Evolutionary conservation across 2,797 vertebrate species (phyloP), one percentile per base, ranked within the genome.

Genomic region (Sphenodon punctatus): DNA sequence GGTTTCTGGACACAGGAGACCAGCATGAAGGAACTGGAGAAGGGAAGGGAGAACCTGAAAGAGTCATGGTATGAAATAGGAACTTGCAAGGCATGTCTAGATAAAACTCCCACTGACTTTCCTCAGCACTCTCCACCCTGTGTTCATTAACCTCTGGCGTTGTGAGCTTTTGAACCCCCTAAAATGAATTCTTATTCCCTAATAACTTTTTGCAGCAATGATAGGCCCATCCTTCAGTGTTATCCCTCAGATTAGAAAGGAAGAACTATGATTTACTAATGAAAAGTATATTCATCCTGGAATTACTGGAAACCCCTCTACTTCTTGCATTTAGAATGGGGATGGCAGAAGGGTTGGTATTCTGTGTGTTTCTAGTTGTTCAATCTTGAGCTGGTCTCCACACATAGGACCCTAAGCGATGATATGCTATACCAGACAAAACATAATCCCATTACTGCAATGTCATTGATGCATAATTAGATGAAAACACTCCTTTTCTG

Each of bases 211-310:
- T 34, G 39, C 6, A 3, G 11, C 8, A 34, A 45, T 4, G 12
- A 15, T 10, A 42, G 73, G 70, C 7, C 32, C 67, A 4, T 65
- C 45, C 41, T 78, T 69, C 4, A 30, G 34, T n/a, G n/a, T n/a
- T n/a, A n/a, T n/a, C n/a, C n/a, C n/a, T n/a, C n/a, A n/a, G n/a
- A n/a, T n/a, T n/a, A n/a, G n/a, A n/a, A n/a, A n/a, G n/a, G n/a
- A n/a, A n/a, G n/a, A n/a, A n/a, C n/a, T n/a, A n/a, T n/a, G n/a
- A n/a, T n/a, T n/a, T n/a, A n/a, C 34, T 14, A 5, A 15, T 69
- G 80, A 67, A 80, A 63, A 51, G n/a, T n/a, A 27, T 13, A 51
- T 65, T 64, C 67, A 61, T 45, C 17, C 32, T 67, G 43, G 53
- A 14, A 1, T 48, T 79, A 41, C 68, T n/a, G n/a, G n/a, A n/a